Evolutionary conservation across 2,113 vertebrate genomes (phyloP).

Genomic region (Cettia cetti): DNA sequence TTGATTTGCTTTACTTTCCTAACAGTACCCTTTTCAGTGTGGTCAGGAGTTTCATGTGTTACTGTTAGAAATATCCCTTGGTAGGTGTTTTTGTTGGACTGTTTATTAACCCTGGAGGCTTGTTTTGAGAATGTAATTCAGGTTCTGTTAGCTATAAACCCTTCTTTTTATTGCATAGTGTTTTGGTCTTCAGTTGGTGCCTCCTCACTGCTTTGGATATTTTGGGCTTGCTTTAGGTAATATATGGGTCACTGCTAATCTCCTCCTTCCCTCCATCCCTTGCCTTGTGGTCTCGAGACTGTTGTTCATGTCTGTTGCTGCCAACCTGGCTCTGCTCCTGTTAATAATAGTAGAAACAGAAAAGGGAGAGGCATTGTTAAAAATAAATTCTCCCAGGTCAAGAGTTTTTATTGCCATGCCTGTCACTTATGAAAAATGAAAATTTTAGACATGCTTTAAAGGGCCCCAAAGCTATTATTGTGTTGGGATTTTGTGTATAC

Average conservation of each 20-base stretch:
- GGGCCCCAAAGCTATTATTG: neutral
- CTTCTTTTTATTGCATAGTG: neutral
- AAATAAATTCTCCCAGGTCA: neutral
- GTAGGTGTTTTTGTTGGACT: neutral
- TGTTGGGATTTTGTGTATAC: neutral
- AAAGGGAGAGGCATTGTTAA: neutral
- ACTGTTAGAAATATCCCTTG: neutral
- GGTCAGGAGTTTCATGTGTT: neutral
- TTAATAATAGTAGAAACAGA: neutral
- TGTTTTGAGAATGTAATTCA: neutral
- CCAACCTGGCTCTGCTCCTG: neutral
- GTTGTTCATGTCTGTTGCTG: neutral
- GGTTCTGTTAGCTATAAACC: neutral
- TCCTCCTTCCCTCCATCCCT: neutral
- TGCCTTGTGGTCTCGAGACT: fast-evolving
- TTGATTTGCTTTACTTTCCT: neutral
- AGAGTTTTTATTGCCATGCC: neutral
- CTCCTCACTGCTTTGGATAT: neutral
- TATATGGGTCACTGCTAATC: neutral
- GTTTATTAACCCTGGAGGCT: neutral
- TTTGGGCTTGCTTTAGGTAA: neutral
- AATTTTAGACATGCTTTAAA: neutral
- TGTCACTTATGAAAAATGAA: neutral
- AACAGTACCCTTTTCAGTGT: neutral
- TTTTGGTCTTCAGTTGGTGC: fast-evolving